Base-by-base conservation (phyloP, 64 coral and sea anemone genomes). In the Pachyseris speciosa region DNA sequence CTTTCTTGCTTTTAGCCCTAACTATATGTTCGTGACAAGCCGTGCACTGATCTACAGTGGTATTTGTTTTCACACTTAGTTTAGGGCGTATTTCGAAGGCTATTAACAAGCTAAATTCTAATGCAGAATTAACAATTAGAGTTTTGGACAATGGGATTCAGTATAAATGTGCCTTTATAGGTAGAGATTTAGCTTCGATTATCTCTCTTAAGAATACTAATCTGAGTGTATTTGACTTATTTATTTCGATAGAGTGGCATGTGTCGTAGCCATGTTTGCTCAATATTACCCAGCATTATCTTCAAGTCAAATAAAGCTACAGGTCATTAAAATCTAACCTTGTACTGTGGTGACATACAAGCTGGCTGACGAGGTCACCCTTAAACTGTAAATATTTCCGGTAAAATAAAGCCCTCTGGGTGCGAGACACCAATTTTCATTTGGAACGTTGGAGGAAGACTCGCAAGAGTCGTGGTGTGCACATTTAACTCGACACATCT, bases 401-500 rank as follows among this genome's bases (percentile, higher is more conserved):
- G 77, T 81, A 38, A 26, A 81, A 80, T 22, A n/a, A 39, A 61
- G 22, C 58, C 77, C 75, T 79, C 75, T 57, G 48, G 75, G 11
- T 16, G 51, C 51, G 51, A 81, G 77, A 61, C 77, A 33, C 51
- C 53, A 53, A 37, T 81, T 81, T 81, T 61, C 55, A 61, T 61
- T 37, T 3, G 30, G 33, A 81, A 61, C 8, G 20, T 33, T 33
- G 24, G 49, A 20, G 17, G 52, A 38, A 81, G 48, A 60, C 5
- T 41, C 20, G 8, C 22, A 59, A 39, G 19, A 51, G 26, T 10
- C 70, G 70, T 45, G 70, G 3, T 31, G 10, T 30, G 25, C 10
- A 12, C 36, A 28, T 39, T 90, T 58, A 78, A 33, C 43, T 74
- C 25, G 20, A 37, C 53, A 64, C 89, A 92, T 84, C 89, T 92